phyloP scores from a whole-genome alignment of 2,113 vertebrate genomes.

The Chaetura pelagica region DNA sequence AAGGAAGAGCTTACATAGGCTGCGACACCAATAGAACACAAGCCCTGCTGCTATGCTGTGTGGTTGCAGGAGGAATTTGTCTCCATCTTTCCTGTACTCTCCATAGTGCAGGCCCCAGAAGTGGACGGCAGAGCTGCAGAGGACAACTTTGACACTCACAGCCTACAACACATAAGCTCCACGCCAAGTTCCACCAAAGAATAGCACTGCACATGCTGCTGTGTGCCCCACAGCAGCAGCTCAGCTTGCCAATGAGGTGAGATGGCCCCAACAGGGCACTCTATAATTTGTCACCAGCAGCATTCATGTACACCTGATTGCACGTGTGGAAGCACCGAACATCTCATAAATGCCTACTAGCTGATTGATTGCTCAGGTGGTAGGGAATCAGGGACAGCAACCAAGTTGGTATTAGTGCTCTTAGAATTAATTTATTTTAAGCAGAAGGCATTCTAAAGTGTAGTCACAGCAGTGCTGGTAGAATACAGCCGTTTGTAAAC shows the following conservation, averaged over 20 bases:
- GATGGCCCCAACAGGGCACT: neutral
- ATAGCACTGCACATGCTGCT: accelerated
- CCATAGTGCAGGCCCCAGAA: neutral
- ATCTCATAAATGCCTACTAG: neutral
- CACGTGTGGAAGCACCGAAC: neutral
- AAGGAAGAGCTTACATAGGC: neutral
- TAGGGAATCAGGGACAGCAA: neutral
- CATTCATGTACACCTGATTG: accelerated
- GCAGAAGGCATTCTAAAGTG: neutral
- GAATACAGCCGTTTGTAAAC: neutral
- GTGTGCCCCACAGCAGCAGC: neutral
- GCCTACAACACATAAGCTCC: neutral
- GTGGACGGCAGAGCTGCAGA: neutral
- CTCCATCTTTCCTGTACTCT: neutral
- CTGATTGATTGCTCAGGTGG: neutral
- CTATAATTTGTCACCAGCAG: neutral
- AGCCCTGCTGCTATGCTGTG: neutral
- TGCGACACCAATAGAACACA: accelerated
- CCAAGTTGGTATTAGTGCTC: neutral
- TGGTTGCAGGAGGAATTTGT: neutral
- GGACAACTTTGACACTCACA: neutral
- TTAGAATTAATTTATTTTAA: neutral
- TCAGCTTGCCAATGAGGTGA: accelerated
- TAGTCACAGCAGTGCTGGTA: neutral
- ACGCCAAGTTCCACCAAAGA: neutral